Evolutionary conservation across 2,113 vertebrate species (phyloP), one percentile per base, ranked within the genome.

Genomic region (Perccottus glenii): DNA sequence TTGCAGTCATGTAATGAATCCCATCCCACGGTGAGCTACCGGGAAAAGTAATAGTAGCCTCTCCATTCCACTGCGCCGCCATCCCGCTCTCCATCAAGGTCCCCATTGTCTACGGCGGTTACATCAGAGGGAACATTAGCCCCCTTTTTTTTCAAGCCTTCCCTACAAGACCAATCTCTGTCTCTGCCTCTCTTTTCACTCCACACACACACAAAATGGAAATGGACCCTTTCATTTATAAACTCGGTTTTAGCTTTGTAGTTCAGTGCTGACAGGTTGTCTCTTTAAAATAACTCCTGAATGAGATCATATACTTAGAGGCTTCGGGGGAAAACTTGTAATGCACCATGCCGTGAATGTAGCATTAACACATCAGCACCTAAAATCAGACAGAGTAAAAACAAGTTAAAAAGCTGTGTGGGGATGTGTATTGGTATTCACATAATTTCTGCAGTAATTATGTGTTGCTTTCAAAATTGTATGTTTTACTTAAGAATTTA

Each of bases 101-200:
- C 78, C 56, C 69, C 83, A 77, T 85, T 90, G 88, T 89, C 66
- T 77, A 47, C 43, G 36, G 70, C 49, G 51, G 68, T 67, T 53
- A 47, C 66, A 81, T 87, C 67, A 81, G 72, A 82, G 58, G 73
- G 49, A 78, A 84, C 67, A 73, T 83, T 80, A 60, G 72, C 60
- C 65, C 52, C 77, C 70, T 68, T 60, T 72, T 65, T 78, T 50
- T 27, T 27, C 19, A 27, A 76, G 70, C 56, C 74, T 60, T 53
- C 32, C 11, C 60, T 71, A 55, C 78, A 50, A 69, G 55, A 58
- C 69, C 64, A 55, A 8, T 66, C 48, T 64, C 16, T 7, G 14
- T 60, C 27, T 46, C 48, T 58, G 40, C 68, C 33, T 43, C 56
- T 9, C 59, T 48, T 4, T 45, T 49, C 49, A 47, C 48, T 58